Percentiles rank a stretch among this genome's conserved stretches.
Conservation (phyloP, 2,888 invertebrate genomes). For the Rutpela maculata region DNA sequence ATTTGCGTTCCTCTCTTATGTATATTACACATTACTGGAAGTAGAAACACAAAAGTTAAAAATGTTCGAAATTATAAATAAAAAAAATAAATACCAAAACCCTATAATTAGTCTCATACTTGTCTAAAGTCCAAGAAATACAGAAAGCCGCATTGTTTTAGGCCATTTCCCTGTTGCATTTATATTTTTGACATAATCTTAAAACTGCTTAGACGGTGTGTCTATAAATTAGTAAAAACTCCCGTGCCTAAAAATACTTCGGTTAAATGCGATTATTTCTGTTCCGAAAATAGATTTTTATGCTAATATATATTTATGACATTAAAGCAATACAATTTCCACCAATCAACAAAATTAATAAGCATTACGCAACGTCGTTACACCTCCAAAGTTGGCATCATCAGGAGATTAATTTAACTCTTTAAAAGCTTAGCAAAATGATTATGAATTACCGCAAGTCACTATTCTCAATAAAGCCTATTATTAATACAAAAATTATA, state of each 20-base stretch:
- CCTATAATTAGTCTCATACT: slow-evolving; percentile 54
- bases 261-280: background rate
- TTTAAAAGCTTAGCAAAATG: no score
- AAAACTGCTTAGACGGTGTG: slow-evolving; percentile 5
- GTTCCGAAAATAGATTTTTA: background rate
- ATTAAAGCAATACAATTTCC: no score
- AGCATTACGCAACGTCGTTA: no score
- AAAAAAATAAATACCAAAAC: slow-evolving; percentile 33
- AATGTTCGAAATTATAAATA: slow-evolving; percentile 22
- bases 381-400: no score
- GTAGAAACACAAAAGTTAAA: background rate
- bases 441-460: no score
- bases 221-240: slow-evolving; percentile 11
- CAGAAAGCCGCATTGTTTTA: slow-evolving; percentile 50
- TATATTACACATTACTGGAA: slow-evolving; percentile 1
- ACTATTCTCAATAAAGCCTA: no score
- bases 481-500: no score
- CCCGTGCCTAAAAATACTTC: background rate
- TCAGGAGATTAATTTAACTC: no score
- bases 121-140: slow-evolving; percentile 57
- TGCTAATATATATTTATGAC: background rate
- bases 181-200: slow-evolving; percentile 41
- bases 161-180: slow-evolving; percentile 44
- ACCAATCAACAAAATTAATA: no score
- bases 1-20: background rate